Conservation (phyloP, 2,888 invertebrate species). For the Creontiades dilutus region DNA sequence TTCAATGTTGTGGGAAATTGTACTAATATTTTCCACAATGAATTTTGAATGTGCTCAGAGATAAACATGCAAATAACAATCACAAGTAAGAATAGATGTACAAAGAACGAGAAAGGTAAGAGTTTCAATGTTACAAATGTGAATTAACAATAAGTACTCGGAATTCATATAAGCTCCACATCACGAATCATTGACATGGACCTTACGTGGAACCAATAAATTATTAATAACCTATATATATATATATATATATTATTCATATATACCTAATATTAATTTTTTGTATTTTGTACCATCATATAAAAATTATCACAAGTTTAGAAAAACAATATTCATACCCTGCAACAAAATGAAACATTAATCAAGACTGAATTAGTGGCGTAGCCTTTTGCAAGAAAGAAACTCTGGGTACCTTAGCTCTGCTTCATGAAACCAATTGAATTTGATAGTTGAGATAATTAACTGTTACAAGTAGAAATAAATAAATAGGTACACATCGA, state of each 20-base stretch:
- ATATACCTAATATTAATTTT: constrained; percentile 30
- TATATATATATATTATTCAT: no score
- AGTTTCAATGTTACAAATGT: constrained; percentile 39
- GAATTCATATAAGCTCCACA: constrained; percentile 23
- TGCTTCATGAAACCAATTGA: not conserved
- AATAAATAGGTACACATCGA: not conserved
- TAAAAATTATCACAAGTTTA: constrained; percentile 54
- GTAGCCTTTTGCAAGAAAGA: not conserved
- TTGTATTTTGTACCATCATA: constrained; percentile 46
- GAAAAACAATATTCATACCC: constrained; percentile 37
- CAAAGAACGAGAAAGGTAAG: constrained; percentile 2
- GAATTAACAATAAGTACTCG: constrained; percentile 45
- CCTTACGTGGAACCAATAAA: constrained; percentile 12
- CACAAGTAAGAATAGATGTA: constrained; percentile 41
- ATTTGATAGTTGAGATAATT: not conserved
- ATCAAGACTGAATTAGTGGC: not conserved
- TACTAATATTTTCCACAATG: not conserved
- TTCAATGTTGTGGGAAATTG: not conserved
- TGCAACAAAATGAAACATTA: constrained; percentile 42
- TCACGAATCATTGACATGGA: constrained; percentile 11
- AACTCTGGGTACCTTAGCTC: not conserved
- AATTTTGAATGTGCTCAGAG: not conserved
- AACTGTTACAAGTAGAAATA: not conserved
- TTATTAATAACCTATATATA: constrained; percentile 17
- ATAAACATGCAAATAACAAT: constrained; percentile 47